Base-by-base conservation (phyloP, 1,140 invertebrate species). In the Solenopsis fugax region DNA sequence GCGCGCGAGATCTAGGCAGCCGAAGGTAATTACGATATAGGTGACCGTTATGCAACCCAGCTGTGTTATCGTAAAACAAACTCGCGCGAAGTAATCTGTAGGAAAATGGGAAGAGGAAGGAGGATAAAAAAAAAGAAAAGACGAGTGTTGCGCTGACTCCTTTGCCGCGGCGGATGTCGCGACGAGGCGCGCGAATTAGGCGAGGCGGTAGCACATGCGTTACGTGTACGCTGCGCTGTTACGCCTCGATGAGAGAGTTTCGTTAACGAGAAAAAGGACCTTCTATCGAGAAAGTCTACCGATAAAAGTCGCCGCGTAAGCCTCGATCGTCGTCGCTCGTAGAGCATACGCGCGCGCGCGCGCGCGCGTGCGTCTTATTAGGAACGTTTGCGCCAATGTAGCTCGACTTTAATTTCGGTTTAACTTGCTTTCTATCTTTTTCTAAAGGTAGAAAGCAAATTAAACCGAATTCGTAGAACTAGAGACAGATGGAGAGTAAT, bases 261-360 rank as follows among this genome's bases (percentile, higher is more conserved):
- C 85, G 75, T 89, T 73, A 75, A 52, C 24, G 60, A 80, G 86
- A 88, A 89, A 92, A 91, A 89, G 72, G 48, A 16, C 48, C 37
- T 65, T 60, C 69, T 45, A 45, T 16, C 86, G 81, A 78, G 92
- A 93, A 93, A 93, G 92, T 92, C 54, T 50, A 50, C 76, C 76
- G 89, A 92, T 92, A 82, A 90, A 69, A 75, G 69, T 72, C 56
- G 21, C 16, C 21, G 37, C 69, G 54, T 41, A 34, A 4, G 29
- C n/a, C 54, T 37, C 76, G 56, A 29, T 81, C 37, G 56, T 56
- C 10, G n/a, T 21, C 9, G 54, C 54, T 10, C 29, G 29, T 29
- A 29, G 29, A 29, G 29, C 29, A 29, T 29, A 29, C 29, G 62
- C 34, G 62, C 62, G 13, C n/a, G 16, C 16, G 29, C 29, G 29